Evolutionary conservation across 2,797 vertebrate species (phyloP), one percentile per base, ranked within the genome.

Genomic region (Karalla daura): DNA sequence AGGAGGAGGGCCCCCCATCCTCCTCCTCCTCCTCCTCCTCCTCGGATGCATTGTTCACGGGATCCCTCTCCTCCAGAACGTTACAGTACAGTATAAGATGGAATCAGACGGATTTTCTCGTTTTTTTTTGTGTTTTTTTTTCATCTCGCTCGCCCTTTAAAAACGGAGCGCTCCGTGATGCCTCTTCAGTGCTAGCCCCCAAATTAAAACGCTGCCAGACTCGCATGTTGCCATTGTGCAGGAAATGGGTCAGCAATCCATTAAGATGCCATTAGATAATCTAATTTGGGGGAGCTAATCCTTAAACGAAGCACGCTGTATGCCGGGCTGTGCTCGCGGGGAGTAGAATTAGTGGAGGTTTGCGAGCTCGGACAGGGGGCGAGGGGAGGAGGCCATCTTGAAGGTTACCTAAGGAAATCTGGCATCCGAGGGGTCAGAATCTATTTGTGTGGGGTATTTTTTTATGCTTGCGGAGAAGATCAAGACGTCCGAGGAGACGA

Each of bases 211-310:
- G 88, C 92, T 94, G 91, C 94, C 93, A 95, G 95, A 93, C 93
- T 93, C 92, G 92, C 94, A 92, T 93, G 91, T 93, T 95, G 94
- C 94, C 94, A 93, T 96, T 94, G 92, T 93, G 94, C 93, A 96
- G 95, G 95, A 97, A 97, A 95, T 96, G 94, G 95, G 95, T 96
- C 95, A 96, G 95, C 95, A 95, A 98, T 98, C 96, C 95, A 98
- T 98, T 98, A 97, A 95, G 91, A 97, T 97, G 94, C 95, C 96
- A 96, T 98, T 96, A 97, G 95, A 97, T 98, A 96, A 98, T 98
- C 95, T 97, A 96, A 97, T 98, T 97, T 97, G 92, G 93, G n/a
- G 90, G 91, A 86, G 93, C 94, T 96, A 95, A 97, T 97, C 96
- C 96, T 94, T 95, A 96, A 97, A 96, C 94, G 95, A 95, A 95